Base-by-base conservation (phyloP, 2,888 invertebrate genomes). In the Thymelicus sylvestris region DNA sequence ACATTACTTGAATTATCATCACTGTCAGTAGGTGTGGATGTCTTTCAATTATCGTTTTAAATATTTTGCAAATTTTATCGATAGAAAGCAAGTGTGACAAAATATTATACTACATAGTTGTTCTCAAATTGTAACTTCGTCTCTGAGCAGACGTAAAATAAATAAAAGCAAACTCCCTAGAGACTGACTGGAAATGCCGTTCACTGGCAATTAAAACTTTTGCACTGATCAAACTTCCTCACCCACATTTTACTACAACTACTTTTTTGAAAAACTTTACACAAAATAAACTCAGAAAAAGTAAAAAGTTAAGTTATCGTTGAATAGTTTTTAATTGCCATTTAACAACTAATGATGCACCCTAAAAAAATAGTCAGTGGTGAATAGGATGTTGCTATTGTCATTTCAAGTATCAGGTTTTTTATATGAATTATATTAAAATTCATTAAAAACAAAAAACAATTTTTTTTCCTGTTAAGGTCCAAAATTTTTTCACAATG, bases 171-270 rank as follows among this genome's bases (percentile, higher is more conserved):
- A 83, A 86, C 82, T 84, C 38, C 12, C 39, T 0, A 77, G 75
- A 76, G 74, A 78, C 78, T 77, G 79, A 79, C 82, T 84, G 83
- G 83, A 86, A 90, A 86, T 86, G 85, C 83, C 86, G 84, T 89
- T 89, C 89, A 89, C 85, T 86, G 82, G 90, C 90, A 91, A 92
- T 92, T 92, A 91, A 91, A 91, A 92, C 89, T 91, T 91, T 88
- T 77, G 77, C 82, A 86, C 86, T 90, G 90, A 90, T 91, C 88
- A 88, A 90, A 91, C 87, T 91, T 89, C 83, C 85, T 83, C 85
- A 87, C 87, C 89, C 88, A 88, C 86, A 88, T 88, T 87, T 86
- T 84, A 80, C 50, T 61, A 15, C 3, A 77, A 78, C 81, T 85
- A 87, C 81, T 87, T 86, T 80, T 77, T 79, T 76, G 19, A 47